Evolutionary conservation across 2,888 invertebrate species (phyloP).

Genomic region (Leistus spinibarbis): DNA sequence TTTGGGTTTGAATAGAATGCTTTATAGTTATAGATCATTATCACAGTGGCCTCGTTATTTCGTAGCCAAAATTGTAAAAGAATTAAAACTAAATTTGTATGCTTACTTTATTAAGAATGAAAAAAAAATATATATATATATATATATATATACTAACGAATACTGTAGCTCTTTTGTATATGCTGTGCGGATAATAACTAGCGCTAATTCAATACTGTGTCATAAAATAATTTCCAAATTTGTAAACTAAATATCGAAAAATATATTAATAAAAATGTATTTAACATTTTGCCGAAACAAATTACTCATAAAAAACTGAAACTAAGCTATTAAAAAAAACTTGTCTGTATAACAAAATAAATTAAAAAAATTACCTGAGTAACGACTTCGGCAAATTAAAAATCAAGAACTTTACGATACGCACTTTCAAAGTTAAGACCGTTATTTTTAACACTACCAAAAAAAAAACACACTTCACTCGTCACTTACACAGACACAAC

Average conservation of each 20-base stretch:
- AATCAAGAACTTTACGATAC: background rate
- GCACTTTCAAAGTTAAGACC: background rate
- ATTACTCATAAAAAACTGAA: background rate
- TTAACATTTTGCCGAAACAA: background rate
- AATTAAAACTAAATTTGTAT: too few species aligned
- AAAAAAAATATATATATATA: too few species aligned
- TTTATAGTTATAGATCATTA: background rate
- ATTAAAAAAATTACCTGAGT: background rate
- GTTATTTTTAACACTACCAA: background rate
- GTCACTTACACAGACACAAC: background rate
- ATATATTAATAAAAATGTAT: background rate
- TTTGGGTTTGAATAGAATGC: background rate
- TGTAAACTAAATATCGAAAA: too few species aligned
- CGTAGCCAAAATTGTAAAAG: background rate
- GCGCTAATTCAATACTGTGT: too few species aligned
- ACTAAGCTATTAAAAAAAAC: background rate
- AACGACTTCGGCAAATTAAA: background rate
- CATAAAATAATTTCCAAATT: too few species aligned
- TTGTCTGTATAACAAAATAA: background rate
- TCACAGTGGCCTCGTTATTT: background rate
- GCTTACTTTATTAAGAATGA: too few species aligned
- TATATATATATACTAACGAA: too few species aligned
- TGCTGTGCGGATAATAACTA: too few species aligned
- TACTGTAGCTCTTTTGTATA: too few species aligned
- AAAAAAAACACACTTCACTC: background rate